These are phyloP conservation scores for Vireo griseus DNA, from an alignment of 2,797 vertebrate species.

Conservation along the genomic window DNA sequence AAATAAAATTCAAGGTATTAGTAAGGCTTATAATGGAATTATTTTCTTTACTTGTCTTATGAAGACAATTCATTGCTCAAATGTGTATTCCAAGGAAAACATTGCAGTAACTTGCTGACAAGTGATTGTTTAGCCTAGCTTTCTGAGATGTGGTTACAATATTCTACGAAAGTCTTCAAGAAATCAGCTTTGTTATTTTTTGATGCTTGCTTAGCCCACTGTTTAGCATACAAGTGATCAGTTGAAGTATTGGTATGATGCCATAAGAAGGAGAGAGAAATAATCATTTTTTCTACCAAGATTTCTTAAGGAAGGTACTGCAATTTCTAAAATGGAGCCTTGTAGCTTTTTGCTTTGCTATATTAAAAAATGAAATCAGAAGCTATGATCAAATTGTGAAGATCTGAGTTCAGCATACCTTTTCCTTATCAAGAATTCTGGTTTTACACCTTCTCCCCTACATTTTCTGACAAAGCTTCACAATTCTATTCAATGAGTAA, in stretches of 20 bases:
- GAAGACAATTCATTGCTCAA: background rate
- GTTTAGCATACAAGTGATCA: background rate
- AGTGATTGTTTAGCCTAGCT: background rate
- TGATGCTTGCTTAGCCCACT: background rate
- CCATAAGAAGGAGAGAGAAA: background rate
- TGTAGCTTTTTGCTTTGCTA: background rate
- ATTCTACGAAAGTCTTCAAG: background rate
- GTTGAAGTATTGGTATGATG: background rate
- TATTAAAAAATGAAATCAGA: background rate
- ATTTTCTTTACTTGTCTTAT: background rate
- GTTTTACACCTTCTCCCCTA: background rate
- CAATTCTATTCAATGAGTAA: background rate
- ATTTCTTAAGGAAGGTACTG: background rate
- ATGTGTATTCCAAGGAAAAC: background rate
- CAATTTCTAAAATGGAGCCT: background rate
- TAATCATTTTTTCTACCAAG: background rate
- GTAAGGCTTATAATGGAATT: background rate
- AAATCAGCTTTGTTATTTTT: background rate
- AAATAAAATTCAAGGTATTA: constrained; percentile 21
- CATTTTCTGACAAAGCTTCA: background rate
- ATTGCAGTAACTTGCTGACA: background rate
- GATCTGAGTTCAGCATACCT: background rate
- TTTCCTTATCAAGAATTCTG: background rate
- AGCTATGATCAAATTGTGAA: background rate
- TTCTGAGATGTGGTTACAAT: background rate